Percentiles rank a stretch among this genome's conserved stretches.
These are phyloP conservation scores for Lithobates sylvaticus DNA, from an alignment of 2,797 vertebrate genomes.

Conservation along the genomic window DNA sequence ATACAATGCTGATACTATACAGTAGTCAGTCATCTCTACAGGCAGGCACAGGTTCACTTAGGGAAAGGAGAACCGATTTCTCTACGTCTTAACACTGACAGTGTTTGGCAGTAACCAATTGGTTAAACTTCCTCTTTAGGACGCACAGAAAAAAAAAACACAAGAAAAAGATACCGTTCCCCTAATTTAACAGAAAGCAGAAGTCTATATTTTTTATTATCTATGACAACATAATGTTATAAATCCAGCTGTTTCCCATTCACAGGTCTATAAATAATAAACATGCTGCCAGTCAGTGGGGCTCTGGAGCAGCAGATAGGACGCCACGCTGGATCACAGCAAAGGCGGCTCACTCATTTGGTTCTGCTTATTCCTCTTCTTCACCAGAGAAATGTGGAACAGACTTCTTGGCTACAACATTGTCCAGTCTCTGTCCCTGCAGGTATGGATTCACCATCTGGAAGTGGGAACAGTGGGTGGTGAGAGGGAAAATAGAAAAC, in stretches of 20 bases:
- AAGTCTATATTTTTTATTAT: conserved; percentile 68
- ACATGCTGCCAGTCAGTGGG: conserved; percentile 73
- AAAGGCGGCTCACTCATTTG: conserved; percentile 49
- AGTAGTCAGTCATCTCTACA: conserved; percentile 12
- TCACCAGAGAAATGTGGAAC: conserved; percentile 94
- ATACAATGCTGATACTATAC: conserved; percentile 18
- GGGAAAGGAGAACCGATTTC: conserved; percentile 14
- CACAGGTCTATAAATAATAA: conserved; percentile 71
- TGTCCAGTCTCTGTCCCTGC: conserved; percentile 92
- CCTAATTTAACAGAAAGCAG: conserved; percentile 75
- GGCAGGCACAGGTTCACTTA: background rate
- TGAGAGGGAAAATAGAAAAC: conserved; percentile 24
- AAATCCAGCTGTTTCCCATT: conserved; percentile 74
- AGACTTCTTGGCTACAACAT: conserved; percentile 97
- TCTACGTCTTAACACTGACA: conserved; percentile 31
- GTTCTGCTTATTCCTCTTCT: conserved; percentile 77
- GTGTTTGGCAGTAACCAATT: conserved; percentile 41
- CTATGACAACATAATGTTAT: conserved; percentile 70
- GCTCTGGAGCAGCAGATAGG: conserved; percentile 62
- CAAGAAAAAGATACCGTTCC: conserved; percentile 68
- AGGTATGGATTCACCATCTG: conserved; percentile 93
- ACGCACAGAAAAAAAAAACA: conserved; percentile 66
- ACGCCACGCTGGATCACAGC: conserved; percentile 64
- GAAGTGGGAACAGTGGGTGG: conserved; percentile 62
- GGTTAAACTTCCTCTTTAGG: conserved; percentile 43